Conservation (phyloP, 2,113 vertebrate species). For the Podilymbus podiceps region DNA sequence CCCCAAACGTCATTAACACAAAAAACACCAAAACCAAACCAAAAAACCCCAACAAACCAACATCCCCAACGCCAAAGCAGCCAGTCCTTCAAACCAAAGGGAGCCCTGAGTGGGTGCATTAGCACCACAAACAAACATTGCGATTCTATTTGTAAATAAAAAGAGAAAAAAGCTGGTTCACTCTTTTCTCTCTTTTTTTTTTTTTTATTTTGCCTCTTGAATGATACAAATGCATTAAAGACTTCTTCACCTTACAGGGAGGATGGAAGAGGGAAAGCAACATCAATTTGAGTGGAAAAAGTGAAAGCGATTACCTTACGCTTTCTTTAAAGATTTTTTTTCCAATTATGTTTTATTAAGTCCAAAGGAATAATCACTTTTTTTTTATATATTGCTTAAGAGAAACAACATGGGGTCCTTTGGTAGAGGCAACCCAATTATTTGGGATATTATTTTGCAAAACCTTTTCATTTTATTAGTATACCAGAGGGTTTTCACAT, state of each 20-base stretch:
- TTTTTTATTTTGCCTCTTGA: background rate
- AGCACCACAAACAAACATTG: slow-evolving; percentile 47
- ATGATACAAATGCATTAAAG: slow-evolving; percentile 29
- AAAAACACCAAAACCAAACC: background rate
- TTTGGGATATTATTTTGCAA: slow-evolving; percentile 76
- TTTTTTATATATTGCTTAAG: slow-evolving; percentile 71
- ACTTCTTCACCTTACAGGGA: slow-evolving; percentile 64
- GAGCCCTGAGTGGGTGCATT: background rate
- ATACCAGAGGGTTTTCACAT: slow-evolving; percentile 75
- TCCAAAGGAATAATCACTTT: slow-evolving; percentile 80
- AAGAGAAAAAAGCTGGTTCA: background rate
- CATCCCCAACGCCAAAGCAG: accelerated
- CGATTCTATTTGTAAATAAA: slow-evolving; percentile 37
- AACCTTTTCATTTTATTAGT: slow-evolving; percentile 78
- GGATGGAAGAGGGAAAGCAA: slow-evolving; percentile 29
- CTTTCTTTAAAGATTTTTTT: slow-evolving; percentile 66
- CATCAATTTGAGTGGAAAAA: slow-evolving; percentile 39
- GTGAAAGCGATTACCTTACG: background rate
- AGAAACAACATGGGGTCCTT: slow-evolving; percentile 78
- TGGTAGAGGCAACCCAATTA: slow-evolving; percentile 74
- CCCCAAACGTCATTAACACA: background rate
- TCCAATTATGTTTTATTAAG: slow-evolving; percentile 78
- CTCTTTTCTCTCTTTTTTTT: background rate
- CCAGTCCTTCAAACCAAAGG: background rate
- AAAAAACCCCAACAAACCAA: too few species aligned